phyloP scores from a whole-genome alignment of 2,797 vertebrate species.

The Florisuga fusca region DNA sequence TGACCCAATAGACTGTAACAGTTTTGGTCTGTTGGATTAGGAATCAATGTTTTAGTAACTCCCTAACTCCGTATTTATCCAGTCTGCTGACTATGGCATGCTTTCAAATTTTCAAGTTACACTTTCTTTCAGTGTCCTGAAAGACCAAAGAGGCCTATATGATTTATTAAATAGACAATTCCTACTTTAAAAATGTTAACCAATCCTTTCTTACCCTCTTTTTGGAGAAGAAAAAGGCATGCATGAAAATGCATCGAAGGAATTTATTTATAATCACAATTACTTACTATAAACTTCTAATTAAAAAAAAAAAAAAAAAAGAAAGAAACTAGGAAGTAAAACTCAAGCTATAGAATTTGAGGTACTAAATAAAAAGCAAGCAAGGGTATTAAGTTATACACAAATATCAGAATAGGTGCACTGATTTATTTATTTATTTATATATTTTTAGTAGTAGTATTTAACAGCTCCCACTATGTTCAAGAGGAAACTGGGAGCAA shows the following conservation, averaged over 20 bases:
- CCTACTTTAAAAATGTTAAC: background rate
- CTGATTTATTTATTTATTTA: background rate
- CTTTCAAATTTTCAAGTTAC: background rate
- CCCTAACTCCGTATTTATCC: slow-evolving; percentile 57
- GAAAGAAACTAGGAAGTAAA: background rate
- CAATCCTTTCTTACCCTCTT: background rate
- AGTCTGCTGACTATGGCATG: slow-evolving; percentile 40
- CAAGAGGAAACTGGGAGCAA: background rate
- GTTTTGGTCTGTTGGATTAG: slow-evolving; percentile 62
- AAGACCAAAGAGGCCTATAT: background rate
- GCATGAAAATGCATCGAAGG: background rate
- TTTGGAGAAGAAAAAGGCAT: background rate
- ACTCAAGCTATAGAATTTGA: background rate
- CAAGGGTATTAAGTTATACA: background rate
- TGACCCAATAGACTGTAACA: slow-evolving; percentile 59
- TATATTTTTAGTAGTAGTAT: too few relatives aligned
- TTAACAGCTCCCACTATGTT: background rate
- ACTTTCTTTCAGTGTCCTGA: background rate
- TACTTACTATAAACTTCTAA: background rate
- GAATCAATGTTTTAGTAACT: slow-evolving; percentile 66
- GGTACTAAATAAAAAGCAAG: background rate
- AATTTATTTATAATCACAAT: background rate
- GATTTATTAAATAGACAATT: background rate
- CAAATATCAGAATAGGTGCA: background rate
- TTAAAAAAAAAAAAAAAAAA: background rate